phyloP scores from a whole-genome alignment of 2,113 vertebrate genomes.

The Artemisiospiza belli region DNA sequence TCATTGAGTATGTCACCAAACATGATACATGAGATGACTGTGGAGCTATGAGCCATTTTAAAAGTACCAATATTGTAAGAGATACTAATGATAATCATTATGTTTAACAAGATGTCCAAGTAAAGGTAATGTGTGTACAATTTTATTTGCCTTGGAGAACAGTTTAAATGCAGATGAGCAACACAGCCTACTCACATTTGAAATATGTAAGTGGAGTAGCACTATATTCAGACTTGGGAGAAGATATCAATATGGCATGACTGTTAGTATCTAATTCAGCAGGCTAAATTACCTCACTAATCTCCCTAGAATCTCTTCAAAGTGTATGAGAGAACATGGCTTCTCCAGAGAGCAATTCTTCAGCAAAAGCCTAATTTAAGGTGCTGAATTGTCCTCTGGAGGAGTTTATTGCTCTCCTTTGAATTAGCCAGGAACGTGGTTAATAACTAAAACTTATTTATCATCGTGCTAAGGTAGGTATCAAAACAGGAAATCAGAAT shows the following conservation, averaged over 20 bases:
- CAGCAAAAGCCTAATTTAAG: constrained; percentile 4
- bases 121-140: background rate
- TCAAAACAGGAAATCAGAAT: background rate
- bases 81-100: background rate
- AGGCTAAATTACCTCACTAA: constrained; percentile 30
- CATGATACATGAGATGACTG: background rate
- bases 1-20: background rate
- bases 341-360: constrained; percentile 42
- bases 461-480: background rate
- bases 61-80: background rate
- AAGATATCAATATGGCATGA: background rate
- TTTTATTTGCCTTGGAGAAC: constrained; percentile 30
- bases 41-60: background rate
- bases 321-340: background rate
- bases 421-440: background rate
- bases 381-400: background rate
- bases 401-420: constrained; percentile 14
- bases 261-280: constrained; percentile 26
- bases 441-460: constrained; percentile 5
- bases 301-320: constrained; percentile 28
- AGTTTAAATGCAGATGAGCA: constrained; percentile 34
- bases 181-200: background rate
- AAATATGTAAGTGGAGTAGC: constrained; percentile 2
- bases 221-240: background rate
- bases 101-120: background rate